A percentile compares a stretch with the other conserved stretches of the same genome.
Evolutionary conservation across 2,888 invertebrate species (phyloP).

Genomic region (Napeogenes inachia): DNA sequence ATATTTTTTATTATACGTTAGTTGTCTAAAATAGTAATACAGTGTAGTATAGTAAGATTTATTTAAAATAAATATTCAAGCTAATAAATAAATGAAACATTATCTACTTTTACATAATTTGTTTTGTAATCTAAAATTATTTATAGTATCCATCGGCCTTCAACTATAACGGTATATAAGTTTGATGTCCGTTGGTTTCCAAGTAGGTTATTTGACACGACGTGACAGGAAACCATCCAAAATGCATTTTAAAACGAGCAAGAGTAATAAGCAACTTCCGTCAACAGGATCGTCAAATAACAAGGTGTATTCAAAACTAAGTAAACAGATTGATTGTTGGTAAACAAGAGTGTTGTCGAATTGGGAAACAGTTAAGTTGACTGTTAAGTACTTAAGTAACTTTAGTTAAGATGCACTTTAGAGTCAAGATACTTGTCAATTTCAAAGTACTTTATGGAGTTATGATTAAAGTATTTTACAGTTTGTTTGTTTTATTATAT

Average conservation of each 20-base stretch:
- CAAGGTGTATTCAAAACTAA: conserved; percentile 18
- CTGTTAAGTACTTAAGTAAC: no score
- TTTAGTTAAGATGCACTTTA: conserved; percentile 38
- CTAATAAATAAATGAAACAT: not conserved
- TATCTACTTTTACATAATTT: not conserved
- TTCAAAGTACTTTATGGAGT: no score
- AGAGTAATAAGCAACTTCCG: conserved; percentile 30
- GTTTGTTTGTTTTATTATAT: no score
- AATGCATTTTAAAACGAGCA: conserved; percentile 29
- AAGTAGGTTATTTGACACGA: conserved; percentile 32
- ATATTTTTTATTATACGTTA: no score
- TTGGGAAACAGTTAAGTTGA: conserved; percentile 10
- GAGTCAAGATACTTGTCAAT: conserved; percentile 18
- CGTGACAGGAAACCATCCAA: conserved; percentile 36
- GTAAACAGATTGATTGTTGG: conserved; percentile 1
- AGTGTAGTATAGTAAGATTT: not conserved
- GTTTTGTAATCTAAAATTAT: no score
- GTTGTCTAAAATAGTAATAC: not conserved
- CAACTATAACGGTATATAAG: conserved; percentile 29
- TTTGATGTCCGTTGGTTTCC: conserved; percentile 27
- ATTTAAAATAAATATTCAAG: not conserved
- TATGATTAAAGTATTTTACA: no score
- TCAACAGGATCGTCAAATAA: conserved; percentile 32
- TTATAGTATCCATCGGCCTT: not conserved
- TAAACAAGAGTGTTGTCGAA: no score